phyloP scores from a whole-genome alignment of 2,888 invertebrate species.

The Ommatoiulus sabulosus region DNA sequence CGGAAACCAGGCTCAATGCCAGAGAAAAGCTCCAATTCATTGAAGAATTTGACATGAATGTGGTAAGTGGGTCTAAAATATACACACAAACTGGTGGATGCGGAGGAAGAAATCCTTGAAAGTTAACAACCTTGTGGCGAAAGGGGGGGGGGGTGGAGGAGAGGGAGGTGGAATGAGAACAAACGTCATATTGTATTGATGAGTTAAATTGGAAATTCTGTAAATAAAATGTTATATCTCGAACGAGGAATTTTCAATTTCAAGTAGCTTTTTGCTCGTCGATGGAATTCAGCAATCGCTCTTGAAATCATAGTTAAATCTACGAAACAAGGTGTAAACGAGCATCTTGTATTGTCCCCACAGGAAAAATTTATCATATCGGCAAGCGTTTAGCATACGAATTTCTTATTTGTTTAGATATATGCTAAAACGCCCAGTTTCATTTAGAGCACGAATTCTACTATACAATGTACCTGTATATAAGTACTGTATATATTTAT shows the following conservation, averaged over 20 bases:
- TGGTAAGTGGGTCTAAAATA: slow-evolving; percentile 36
- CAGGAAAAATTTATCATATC: neutral
- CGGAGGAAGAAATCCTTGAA: slow-evolving; percentile 26
- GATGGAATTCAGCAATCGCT: neutral
- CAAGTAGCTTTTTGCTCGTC: neutral
- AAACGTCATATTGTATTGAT: slow-evolving; percentile 40
- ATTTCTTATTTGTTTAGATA: neutral
- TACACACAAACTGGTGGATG: neutral
- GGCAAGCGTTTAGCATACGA: neutral
- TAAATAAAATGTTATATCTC: neutral
- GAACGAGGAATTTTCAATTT: neutral
- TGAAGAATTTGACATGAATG: slow-evolving; percentile 37
- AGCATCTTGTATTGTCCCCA: neutral
- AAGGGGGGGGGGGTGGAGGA: neutral
- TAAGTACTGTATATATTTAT: too few species aligned
- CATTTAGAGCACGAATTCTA: neutral
- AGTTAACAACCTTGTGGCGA: neutral
- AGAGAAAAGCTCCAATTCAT: slow-evolving; percentile 12
- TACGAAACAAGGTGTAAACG: too few species aligned
- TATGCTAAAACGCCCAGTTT: neutral
- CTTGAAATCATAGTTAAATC: too few species aligned
- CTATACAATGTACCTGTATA: too few species aligned
- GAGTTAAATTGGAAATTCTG: neutral
- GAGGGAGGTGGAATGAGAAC: neutral
- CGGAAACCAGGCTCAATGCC: slow-evolving; percentile 22